Base-by-base conservation (phyloP, 2,797 vertebrate genomes). In the Pagetopsis macropterus region DNA sequence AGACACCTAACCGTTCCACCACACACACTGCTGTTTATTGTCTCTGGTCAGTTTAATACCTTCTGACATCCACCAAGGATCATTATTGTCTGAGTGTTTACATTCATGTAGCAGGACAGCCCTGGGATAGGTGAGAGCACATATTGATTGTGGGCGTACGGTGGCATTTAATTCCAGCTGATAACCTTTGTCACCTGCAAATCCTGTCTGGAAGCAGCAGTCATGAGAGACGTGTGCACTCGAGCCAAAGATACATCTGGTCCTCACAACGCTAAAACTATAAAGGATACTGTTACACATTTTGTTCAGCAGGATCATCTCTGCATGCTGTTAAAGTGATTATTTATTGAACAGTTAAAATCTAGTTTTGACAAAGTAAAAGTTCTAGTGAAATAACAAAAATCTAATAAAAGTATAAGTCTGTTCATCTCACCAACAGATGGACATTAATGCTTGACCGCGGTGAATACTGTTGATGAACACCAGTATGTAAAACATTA, bases 141-240 rank as follows among this genome's bases (percentile, higher is more conserved):
- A 76, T 82, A 86, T 86, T 79, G 84, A 82, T 82, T 46, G 74
- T 60, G 70, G 59, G 41, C 64, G 10, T 17, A 71, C 31, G 52
- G 43, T 43, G 1, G 31, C 27, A 66, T 76, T 85, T 72, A 65
- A 80, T 79, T 78, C 59, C 60, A 56, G 50, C 56, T 72, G 23
- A 73, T 65, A 73, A 78, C 70, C 75, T 76, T 70, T 76, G 60
- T 78, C 69, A 66, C 68, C 55, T 46, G 55, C 68, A 46, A 13
- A 37, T 59, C 66, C 45, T 27, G 46, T 43, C 14, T 57, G 23
- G 27, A 65, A 15, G 21, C n/a, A 75, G 45, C 51, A 50, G 75
- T 50, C 73, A 56, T 41, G 19, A 12, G 62, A 19, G 12, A 51
- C 40, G 0, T 11, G 16, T 17, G 50, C n/a, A 46, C 19, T 33